Evolutionary conservation across 2,113 vertebrate genomes (phyloP).

Genomic region (Calidris pugnax): DNA sequence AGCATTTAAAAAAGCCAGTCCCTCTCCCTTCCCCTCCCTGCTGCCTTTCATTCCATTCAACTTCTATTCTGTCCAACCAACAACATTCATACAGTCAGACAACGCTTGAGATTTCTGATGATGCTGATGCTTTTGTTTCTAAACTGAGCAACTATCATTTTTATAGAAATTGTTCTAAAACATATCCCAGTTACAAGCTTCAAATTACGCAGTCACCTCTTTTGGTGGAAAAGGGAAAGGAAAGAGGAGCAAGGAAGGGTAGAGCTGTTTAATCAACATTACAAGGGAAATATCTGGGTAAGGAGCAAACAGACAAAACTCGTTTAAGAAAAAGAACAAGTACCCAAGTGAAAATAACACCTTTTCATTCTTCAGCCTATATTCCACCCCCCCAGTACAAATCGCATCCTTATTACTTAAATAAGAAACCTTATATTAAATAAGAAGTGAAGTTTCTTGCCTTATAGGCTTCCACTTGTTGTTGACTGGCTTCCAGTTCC

Average conservation of each 20-base stretch:
- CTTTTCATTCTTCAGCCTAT: neutral
- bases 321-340: neutral
- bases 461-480: constrained; percentile 92
- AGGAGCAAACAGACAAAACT: neutral
- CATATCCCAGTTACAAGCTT: neutral
- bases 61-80: neutral
- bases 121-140: neutral
- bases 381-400: neutral
- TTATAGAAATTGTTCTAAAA: neutral
- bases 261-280: neutral
- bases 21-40: neutral
- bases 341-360: neutral
- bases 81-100: neutral
- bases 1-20: neutral
- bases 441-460: constrained; percentile 66
- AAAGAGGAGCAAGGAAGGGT: neutral
- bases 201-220: neutral
- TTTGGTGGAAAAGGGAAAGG: neutral
- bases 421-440: neutral
- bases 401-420: neutral
- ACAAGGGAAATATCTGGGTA: neutral
- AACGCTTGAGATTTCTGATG: neutral
- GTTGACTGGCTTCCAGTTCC: constrained; percentile 90
- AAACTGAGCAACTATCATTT: neutral
- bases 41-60: neutral